These are phyloP conservation scores for Limnephilus auricula DNA, from an alignment of 2,888 invertebrate species.

Conservation along the genomic window DNA sequence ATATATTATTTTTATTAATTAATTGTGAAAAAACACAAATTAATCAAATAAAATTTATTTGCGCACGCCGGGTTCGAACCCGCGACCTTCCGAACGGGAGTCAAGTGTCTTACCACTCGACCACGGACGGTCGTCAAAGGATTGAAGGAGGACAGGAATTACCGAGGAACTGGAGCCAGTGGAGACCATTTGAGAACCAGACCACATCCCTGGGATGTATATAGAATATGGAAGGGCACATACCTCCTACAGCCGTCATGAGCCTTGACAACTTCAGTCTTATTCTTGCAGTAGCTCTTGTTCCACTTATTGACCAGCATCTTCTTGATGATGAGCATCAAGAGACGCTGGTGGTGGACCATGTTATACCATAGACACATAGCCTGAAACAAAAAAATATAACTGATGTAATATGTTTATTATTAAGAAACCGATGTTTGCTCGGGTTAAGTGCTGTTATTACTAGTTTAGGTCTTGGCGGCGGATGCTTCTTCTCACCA, in stretches of 20 bases:
- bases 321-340: conserved; percentile 85
- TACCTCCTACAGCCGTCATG: conserved; percentile 13
- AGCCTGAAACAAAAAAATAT: conserved; percentile 76
- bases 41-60: too few species aligned
- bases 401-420: conserved; percentile 61
- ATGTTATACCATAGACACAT: conserved; percentile 96
- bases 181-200: neutral
- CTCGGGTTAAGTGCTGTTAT: too few species aligned
- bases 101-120: too few species aligned
- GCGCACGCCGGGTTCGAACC: too few species aligned
- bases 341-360: conserved; percentile 89
- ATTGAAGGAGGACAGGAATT: neutral
- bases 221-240: neutral
- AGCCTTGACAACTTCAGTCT: conserved; percentile 47
- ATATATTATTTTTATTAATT: too few species aligned
- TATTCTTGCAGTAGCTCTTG: conserved; percentile 45
- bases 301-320: conserved; percentile 72
- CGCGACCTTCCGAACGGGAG: too few species aligned
- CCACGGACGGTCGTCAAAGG: too few species aligned
- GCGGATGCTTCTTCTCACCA: too few species aligned
- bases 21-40: too few species aligned
- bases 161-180: neutral
- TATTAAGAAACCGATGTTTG: too few species aligned
- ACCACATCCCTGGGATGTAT: neutral
- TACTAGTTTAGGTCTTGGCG: too few species aligned